Evolutionary conservation across 2,113 vertebrate species (phyloP).

Genomic region (Actinemys pallida): DNA sequence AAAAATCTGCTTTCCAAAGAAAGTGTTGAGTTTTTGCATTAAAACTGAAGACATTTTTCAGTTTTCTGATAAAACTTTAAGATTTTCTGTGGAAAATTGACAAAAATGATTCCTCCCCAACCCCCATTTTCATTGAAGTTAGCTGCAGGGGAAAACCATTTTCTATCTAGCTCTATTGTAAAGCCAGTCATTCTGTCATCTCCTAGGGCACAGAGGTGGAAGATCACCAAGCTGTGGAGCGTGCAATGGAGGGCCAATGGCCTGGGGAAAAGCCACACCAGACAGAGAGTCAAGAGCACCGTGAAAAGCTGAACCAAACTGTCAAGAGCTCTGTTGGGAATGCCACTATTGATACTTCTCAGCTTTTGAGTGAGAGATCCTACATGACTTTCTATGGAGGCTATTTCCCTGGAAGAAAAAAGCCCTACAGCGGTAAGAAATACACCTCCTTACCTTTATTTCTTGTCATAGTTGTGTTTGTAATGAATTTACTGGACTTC

Average conservation of each 20-base stretch:
- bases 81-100: background rate
- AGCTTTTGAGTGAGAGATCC: constrained; percentile 47
- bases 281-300: background rate
- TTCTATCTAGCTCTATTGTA: background rate
- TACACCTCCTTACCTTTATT: background rate
- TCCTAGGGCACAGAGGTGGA: constrained; percentile 16
- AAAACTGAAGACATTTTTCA: background rate
- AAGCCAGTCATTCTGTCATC: constrained; percentile 8
- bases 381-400: constrained; percentile 41
- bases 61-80: background rate
- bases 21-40: background rate
- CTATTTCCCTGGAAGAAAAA: constrained; percentile 49
- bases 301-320: background rate
- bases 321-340: constrained; percentile 1
- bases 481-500: background rate
- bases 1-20: background rate
- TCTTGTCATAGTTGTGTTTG: background rate
- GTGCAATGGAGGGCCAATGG: background rate
- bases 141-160: background rate
- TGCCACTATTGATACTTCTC: constrained; percentile 4
- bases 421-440: constrained; percentile 41
- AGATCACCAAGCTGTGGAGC: background rate
- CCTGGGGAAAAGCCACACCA: background rate
- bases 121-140: background rate
- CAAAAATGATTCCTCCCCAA: background rate